These are phyloP conservation scores for Eumacrocentrus americanus DNA, from an alignment of 2,888 invertebrate genomes.

Conservation along the genomic window DNA sequence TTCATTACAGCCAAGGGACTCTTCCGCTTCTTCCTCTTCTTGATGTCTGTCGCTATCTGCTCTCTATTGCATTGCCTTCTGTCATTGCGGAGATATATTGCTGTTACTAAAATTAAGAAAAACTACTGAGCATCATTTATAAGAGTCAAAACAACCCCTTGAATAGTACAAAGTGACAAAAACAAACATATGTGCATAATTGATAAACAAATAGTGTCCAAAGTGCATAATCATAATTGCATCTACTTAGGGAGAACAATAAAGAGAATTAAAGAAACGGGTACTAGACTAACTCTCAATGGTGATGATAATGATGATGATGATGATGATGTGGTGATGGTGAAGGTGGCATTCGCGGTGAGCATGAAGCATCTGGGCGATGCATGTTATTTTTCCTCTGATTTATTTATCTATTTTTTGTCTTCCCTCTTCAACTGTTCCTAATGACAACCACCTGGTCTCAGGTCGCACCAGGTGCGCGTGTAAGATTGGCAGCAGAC, in stretches of 20 bases:
- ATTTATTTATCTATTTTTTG: neutral
- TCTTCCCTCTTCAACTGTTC: no score
- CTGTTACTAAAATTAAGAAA: conserved; percentile 46
- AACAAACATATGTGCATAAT: conserved; percentile 11
- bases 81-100: conserved; percentile 54
- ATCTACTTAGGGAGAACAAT: conserved; percentile 19
- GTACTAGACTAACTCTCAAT: conserved; percentile 35
- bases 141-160: conserved; percentile 25
- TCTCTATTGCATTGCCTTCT: conserved; percentile 57
- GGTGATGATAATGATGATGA: conserved; percentile 29
- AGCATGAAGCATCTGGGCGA: conserved; percentile 19
- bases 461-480: conserved; percentile 57
- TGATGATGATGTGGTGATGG: conserved; percentile 30
- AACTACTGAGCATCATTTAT: conserved; percentile 32
- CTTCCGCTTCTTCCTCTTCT: conserved; percentile 57
- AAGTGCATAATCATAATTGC: conserved; percentile 10
- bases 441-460: conserved; percentile 22
- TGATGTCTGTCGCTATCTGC: conserved; percentile 58
- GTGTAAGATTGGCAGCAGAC: conserved; percentile 56
- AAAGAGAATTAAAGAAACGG: conserved; percentile 20
- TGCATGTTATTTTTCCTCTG: conserved; percentile 23
- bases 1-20: conserved; percentile 56
- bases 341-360: conserved; percentile 29
- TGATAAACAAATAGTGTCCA: conserved; percentile 15
- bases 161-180: conserved; percentile 23